Evolutionary conservation across 2,797 vertebrate species (phyloP).

Genomic region (Eremophila alpestris): DNA sequence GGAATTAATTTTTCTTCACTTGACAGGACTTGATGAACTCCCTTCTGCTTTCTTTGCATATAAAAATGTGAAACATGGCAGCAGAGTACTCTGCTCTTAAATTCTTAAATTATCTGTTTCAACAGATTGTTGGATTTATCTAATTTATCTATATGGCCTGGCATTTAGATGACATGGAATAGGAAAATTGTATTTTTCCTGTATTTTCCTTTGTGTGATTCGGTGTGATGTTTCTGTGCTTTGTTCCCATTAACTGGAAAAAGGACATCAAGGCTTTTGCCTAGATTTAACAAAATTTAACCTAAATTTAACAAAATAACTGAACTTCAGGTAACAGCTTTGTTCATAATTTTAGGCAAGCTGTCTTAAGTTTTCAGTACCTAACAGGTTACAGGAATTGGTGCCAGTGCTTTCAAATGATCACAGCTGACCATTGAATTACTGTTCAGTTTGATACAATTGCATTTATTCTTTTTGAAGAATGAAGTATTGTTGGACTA

Average conservation of each 20-base stretch:
- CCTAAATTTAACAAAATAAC: neutral
- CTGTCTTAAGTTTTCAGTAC: neutral
- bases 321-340: neutral
- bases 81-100: neutral
- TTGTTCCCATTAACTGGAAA: neutral
- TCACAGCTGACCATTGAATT: neutral
- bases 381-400: neutral
- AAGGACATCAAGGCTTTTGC: neutral
- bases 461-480: neutral
- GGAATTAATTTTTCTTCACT: neutral
- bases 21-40: neutral
- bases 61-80: neutral
- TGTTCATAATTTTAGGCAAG: neutral
- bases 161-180: neutral
- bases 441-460: neutral
- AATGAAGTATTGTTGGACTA: neutral
- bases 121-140: neutral
- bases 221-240: neutral
- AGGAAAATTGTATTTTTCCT: neutral
- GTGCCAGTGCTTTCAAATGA: neutral
- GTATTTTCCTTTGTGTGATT: neutral
- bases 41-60: neutral
- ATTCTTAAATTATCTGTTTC: neutral
- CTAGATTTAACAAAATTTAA: no score
- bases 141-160: neutral